phyloP scores from a whole-genome alignment of 37 sponge, comb jelly and placozoan genomes.

The Oopsacas minuta region DNA sequence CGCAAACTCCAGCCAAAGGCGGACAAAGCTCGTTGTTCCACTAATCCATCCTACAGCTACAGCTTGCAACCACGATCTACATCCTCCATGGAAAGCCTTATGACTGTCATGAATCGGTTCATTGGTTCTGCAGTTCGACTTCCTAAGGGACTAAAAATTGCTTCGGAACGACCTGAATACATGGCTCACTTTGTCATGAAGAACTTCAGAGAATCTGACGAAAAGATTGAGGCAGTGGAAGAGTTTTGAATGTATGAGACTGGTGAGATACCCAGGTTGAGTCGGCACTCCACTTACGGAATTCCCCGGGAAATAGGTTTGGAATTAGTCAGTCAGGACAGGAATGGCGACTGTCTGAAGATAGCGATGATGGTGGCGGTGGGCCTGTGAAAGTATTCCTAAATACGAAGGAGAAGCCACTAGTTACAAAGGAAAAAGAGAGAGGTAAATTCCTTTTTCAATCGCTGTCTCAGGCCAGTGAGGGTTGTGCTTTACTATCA shows the following conservation, averaged over 20 bases:
- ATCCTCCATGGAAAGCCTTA: background rate
- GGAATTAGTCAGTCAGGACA: slow-evolving; percentile 17
- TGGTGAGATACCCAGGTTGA: background rate
- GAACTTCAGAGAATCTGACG: background rate
- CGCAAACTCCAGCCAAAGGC: slow-evolving; percentile 6
- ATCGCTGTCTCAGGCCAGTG: background rate
- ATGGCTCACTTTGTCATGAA: background rate
- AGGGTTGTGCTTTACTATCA: background rate
- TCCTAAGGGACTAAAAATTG: background rate
- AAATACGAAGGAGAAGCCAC: background rate
- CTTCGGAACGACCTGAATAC: background rate
- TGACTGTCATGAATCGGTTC: background rate
- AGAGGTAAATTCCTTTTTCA: background rate
- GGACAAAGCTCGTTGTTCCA: background rate
- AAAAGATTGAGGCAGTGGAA: background rate
- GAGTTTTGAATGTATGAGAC: slow-evolving; percentile 2
- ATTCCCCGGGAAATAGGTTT: background rate
- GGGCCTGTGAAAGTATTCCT: background rate
- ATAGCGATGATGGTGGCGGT: background rate
- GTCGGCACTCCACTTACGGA: background rate
- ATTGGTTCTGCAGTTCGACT: slow-evolving; percentile 6
- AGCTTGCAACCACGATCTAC: slow-evolving; percentile 7
- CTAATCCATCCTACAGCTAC: background rate
- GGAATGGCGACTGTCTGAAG: slow-evolving; percentile 4
- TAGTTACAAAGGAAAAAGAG: slow-evolving; percentile 15